phyloP scores from a whole-genome alignment of 64 coral and sea anemone species.

The Porites australiensis region DNA sequence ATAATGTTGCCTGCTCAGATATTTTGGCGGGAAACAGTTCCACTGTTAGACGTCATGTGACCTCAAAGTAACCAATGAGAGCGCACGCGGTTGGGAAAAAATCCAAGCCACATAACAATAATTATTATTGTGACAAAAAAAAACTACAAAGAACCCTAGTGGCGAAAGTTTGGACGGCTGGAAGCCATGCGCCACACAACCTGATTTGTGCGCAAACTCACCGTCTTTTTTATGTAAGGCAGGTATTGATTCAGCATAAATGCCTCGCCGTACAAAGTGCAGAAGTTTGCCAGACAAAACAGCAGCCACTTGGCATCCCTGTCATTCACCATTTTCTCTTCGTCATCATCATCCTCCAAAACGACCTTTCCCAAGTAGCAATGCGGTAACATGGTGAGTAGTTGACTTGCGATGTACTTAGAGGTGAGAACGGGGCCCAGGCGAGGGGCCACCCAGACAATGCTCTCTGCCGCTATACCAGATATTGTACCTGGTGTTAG shows the following conservation, averaged over 20 bases:
- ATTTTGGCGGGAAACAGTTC: no score
- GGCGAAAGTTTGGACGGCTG: no score
- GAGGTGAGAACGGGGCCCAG: slow-evolving; percentile 89
- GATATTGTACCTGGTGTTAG: slow-evolving; percentile 72
- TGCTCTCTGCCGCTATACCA: slow-evolving; percentile 84
- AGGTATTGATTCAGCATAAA: slow-evolving; percentile 92
- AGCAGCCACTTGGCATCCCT: slow-evolving; percentile 92
- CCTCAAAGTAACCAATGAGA: no score
- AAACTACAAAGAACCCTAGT: no score
- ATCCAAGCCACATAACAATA: no score
- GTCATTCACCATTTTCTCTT: slow-evolving; percentile 65
- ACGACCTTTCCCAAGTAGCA: slow-evolving; percentile 86
- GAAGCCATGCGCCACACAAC: no score
- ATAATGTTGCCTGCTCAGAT: no score
- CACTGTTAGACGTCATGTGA: no score
- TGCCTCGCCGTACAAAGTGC: slow-evolving; percentile 87
- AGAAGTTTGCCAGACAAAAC: slow-evolving; percentile 77
- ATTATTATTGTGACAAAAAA: no score
- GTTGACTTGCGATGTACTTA: slow-evolving; percentile 67
- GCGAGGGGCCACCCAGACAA: slow-evolving; percentile 80
- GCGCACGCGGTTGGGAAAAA: no score
- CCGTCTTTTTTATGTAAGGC: slow-evolving; percentile 77
- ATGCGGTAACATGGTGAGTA: slow-evolving; percentile 79
- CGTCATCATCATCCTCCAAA: slow-evolving; percentile 41
- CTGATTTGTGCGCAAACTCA: slow-evolving; percentile 26